Evolutionary conservation across 1,140 invertebrate genomes (phyloP), one percentile per base, ranked within the genome.

Genomic region (Ooceraea biroi): DNA sequence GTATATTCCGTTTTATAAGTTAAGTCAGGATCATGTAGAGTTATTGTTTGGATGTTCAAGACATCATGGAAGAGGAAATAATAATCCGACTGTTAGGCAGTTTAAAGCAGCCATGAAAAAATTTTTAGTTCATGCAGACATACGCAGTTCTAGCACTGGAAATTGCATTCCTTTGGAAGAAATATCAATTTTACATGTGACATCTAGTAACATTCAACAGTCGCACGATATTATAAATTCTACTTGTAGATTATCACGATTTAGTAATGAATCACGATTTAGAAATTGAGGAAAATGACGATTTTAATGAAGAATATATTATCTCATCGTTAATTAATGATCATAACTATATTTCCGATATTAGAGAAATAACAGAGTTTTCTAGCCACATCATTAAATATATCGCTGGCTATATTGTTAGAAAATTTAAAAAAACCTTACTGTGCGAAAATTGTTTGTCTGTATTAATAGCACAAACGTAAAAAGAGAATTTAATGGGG

Each of bases 101-200:
- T 83, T 83, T 48, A 83, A 83, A 83, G 80, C 68, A 10, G 69
- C 80, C 0, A 73, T 83, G 22, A 83, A 83, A 61, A 72, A 83
- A 55, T 52, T 60, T 46, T 58, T 66, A 48, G 52, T 80, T 50
- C 58, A 77, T 65, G 7, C 73, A 50, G 73, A n/a, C n/a, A n/a
- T n/a, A n/a, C n/a, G n/a, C n/a, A n/a, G n/a, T n/a, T n/a, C n/a
- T n/a, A n/a, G n/a, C n/a, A 72, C 48, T 5, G 68, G 68, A 22
- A 71, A 71, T 22, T 71, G 50, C 41, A 55, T 72, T 4, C 14
- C 50, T 12, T 55, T 55, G 7, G 68, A 72, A 72, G 27, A 72
- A 0, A 72, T 41, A 55, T 11, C 68, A 0, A 72, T 72, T 36
- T 19, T 65, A 36, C 14, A 65, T 65, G 19, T 65, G n/a, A 11